A percentile compares a stretch with the other conserved stretches of the same genome.
Conservation (phyloP, 1,140 invertebrate species). For the Trissolcus basalis region DNA sequence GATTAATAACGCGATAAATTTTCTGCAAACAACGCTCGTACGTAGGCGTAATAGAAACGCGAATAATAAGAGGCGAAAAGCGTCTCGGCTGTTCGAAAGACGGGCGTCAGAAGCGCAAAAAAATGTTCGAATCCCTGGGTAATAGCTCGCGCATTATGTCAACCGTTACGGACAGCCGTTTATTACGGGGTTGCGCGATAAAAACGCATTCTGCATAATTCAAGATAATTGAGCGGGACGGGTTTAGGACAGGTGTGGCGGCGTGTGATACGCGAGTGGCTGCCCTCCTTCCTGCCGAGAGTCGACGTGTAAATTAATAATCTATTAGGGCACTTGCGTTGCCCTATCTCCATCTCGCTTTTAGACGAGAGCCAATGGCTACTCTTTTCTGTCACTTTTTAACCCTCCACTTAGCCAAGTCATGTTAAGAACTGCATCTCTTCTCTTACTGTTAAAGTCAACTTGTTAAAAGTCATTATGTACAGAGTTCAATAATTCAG, state of each 20-base stretch:
- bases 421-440: background rate
- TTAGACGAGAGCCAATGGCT: conserved; percentile 7
- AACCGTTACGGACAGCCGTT: conserved; percentile 74
- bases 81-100: conserved; percentile 12
- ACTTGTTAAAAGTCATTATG: too few relatives aligned
- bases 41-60: conserved; percentile 45
- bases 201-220: conserved; percentile 75
- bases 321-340: conserved; percentile 65
- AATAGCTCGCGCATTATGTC: conserved; percentile 75
- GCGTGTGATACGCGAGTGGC: conserved; percentile 35
- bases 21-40: conserved; percentile 45
- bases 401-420: background rate
- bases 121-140: conserved; percentile 67
- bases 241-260: conserved; percentile 71
- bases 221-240: conserved; percentile 71
- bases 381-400: conserved; percentile 5
- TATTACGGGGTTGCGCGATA: conserved; percentile 70
- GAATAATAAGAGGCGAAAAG: conserved; percentile 43
- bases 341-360: conserved; percentile 25
- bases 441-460: too few relatives aligned
- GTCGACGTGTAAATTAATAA: conserved; percentile 73
- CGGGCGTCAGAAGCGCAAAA: conserved; percentile 35
- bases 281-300: conserved; percentile 57
- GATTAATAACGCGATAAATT: conserved; percentile 69
- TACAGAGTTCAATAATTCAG: too few relatives aligned